These are phyloP conservation scores for Bucco capensis DNA, from an alignment of 2,113 vertebrate genomes.

Conservation along the genomic window DNA sequence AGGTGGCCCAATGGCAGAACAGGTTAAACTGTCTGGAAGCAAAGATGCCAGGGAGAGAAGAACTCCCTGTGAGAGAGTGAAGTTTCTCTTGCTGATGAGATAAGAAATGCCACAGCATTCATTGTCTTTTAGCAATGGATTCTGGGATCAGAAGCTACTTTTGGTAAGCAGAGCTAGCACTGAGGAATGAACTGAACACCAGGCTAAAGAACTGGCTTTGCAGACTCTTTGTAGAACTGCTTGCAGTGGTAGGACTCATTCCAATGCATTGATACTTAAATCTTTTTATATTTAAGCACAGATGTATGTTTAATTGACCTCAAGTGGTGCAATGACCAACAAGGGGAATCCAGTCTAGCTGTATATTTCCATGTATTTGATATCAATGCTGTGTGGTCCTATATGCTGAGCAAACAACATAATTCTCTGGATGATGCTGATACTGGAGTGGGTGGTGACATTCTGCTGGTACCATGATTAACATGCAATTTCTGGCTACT, in stretches of 20 bases:
- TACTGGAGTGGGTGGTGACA: not conserved
- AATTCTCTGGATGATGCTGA: not conserved
- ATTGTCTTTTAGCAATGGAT: not conserved
- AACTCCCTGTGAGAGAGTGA: not conserved
- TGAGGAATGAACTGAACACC: not conserved
- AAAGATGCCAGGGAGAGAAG: not conserved
- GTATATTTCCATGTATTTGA: not conserved
- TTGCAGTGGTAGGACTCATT: fast-evolving
- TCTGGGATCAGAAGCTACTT: not conserved
- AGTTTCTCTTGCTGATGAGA: not conserved
- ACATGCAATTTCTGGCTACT: not conserved
- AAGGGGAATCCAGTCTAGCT: not conserved
- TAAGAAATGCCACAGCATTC: not conserved
- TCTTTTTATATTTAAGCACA: not conserved
- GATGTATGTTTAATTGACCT: not conserved
- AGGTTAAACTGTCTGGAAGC: not conserved
- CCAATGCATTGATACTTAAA: not conserved
- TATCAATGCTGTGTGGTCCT: not conserved
- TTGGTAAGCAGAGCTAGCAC: not conserved
- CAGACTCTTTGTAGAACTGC: not conserved
- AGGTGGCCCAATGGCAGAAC: no score
- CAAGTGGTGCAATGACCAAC: not conserved
- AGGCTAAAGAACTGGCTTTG: not conserved
- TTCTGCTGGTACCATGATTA: not conserved
- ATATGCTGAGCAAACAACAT: not conserved